These are phyloP conservation scores for Periophthalmus magnuspinnatus DNA, from an alignment of 2,797 vertebrate genomes.

Conservation along the genomic window DNA sequence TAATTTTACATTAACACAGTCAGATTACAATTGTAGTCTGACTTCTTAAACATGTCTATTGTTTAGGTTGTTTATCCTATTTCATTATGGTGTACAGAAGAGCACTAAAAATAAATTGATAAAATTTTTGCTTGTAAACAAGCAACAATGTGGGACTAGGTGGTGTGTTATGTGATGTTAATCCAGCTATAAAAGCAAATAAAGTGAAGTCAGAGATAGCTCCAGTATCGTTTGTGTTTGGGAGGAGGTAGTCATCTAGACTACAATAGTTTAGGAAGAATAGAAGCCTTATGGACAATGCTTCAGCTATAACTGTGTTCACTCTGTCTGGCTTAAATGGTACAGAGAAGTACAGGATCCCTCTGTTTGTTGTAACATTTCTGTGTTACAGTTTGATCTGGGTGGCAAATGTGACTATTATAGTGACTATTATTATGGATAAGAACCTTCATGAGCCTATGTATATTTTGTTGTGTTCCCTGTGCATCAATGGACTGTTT, in stretches of 20 bases:
- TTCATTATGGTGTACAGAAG: neutral
- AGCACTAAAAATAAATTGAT: neutral
- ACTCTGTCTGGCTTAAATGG: slow-evolving; percentile 52
- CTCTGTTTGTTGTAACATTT: slow-evolving; percentile 33
- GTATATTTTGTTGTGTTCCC: slow-evolving; percentile 51
- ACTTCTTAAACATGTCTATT: no score
- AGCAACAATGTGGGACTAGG: neutral
- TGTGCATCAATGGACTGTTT: slow-evolving; percentile 48
- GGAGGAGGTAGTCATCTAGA: neutral
- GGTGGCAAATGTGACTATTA: slow-evolving; percentile 33
- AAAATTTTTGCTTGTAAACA: neutral
- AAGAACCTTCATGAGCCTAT: slow-evolving; percentile 56
- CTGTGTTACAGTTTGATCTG: slow-evolving; percentile 44
- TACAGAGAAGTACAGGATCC: slow-evolving; percentile 23
- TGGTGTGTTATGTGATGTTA: neutral
- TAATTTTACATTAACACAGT: no score
- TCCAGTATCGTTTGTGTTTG: neutral
- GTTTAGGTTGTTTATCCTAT: neutral
- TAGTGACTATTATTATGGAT: slow-evolving; percentile 28
- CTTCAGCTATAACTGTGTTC: slow-evolving; percentile 33
- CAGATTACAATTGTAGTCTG: no score
- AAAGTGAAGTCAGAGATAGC: neutral
- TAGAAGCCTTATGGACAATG: slow-evolving; percentile 41
- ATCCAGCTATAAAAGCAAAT: neutral
- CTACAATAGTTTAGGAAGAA: neutral